Percentiles rank a stretch among this genome's conserved stretches.
Evolutionary conservation across 2,888 invertebrate species (phyloP).

Genomic region (Lasioglossum oenotherae): DNA sequence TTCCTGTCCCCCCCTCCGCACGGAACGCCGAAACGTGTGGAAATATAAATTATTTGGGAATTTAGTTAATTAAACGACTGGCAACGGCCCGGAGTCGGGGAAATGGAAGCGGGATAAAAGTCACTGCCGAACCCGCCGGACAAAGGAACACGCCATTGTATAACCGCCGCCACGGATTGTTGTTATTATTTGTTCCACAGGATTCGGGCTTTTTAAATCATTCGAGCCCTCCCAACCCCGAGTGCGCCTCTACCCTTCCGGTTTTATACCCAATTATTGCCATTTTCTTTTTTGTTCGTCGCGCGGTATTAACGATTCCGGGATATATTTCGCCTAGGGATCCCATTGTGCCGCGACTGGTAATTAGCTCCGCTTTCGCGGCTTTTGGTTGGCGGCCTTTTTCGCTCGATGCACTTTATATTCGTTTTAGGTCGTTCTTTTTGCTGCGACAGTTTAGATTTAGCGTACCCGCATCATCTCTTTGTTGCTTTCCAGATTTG

Average conservation of each 20-base stretch:
- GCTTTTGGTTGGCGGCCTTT: not conserved
- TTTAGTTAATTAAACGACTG: constrained; percentile 56
- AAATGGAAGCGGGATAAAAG: constrained; percentile 28
- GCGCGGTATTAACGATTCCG: not conserved
- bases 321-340: not conserved
- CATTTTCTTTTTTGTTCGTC: not conserved
- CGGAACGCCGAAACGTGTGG: not conserved
- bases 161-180: not conserved
- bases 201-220: constrained; percentile 13
- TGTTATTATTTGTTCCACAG: not conserved
- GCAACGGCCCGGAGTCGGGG: constrained; percentile 10
- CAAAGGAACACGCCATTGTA: not conserved
- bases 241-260: not conserved
- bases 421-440: not conserved
- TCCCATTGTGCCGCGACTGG: not conserved
- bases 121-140: not conserved
- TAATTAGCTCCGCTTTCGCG: not conserved
- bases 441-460: not conserved
- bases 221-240: not conserved
- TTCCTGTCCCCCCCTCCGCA: no score
- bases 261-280: constrained; percentile 1
- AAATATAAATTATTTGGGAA: constrained; percentile 55
- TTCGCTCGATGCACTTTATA: not conserved
- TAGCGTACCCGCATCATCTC: not conserved
- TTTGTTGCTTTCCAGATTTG: not conserved